A percentile compares a stretch with the other conserved stretches of the same genome.
Evolutionary conservation across 2,797 vertebrate genomes (phyloP).

Genomic region (Setipinna tenuifilis): DNA sequence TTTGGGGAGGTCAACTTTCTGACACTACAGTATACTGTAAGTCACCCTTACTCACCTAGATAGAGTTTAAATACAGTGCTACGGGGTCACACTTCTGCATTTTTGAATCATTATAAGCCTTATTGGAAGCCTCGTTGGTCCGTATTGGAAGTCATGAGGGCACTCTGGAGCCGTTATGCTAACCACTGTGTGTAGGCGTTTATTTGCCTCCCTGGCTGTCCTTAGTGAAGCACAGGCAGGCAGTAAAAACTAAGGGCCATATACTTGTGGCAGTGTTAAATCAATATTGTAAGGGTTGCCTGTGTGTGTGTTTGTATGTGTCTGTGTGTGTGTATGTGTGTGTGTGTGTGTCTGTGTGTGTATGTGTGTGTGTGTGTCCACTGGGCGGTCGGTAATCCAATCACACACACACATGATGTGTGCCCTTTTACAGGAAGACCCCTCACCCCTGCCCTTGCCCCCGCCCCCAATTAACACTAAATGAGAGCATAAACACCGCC

Average conservation of each 20-base stretch:
- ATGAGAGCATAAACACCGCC: constrained; percentile 71
- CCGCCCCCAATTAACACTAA: constrained; percentile 76
- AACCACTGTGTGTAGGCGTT: too few relatives aligned
- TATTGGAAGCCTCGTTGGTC: too few relatives aligned
- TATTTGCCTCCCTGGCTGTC: background rate
- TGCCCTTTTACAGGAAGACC: constrained; percentile 77
- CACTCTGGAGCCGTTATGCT: too few relatives aligned
- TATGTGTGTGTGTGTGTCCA: constrained; percentile 40
- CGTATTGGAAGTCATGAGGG: too few relatives aligned
- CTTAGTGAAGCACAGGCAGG: constrained; percentile 40
- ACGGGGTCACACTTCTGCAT: too few relatives aligned
- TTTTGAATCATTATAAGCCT: too few relatives aligned
- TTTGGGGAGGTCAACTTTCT: too few relatives aligned
- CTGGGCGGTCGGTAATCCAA: constrained; percentile 76
- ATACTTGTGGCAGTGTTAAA: background rate
- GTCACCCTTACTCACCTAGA: too few relatives aligned
- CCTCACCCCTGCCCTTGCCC: constrained; percentile 57
- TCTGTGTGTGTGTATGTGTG: constrained; percentile 23
- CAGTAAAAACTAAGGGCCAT: background rate
- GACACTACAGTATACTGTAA: too few relatives aligned
- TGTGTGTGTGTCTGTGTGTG: background rate
- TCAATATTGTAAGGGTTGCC: background rate
- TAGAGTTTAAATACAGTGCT: too few relatives aligned
- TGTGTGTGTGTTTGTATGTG: constrained; percentile 1
- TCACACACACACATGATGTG: constrained; percentile 76